Conservation (phyloP, 2,113 vertebrate genomes). For the Oncorhynchus nerka region DNA sequence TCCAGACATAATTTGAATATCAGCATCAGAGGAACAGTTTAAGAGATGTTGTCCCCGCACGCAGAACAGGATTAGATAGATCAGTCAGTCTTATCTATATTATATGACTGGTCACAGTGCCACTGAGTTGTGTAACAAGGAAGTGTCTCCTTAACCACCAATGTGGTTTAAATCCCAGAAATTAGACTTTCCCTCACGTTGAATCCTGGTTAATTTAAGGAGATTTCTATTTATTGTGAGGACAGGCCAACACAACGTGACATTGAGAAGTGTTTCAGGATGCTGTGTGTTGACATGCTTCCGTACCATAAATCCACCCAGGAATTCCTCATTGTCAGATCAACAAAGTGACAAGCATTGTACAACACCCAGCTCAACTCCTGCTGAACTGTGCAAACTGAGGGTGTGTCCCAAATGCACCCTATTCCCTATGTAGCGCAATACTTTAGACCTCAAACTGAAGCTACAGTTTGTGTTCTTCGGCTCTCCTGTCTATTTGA, state of each 20-base stretch:
- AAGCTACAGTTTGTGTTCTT: neutral
- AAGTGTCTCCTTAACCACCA: conserved; percentile 17
- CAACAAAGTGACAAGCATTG: neutral
- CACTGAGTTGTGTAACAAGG: conserved; percentile 33
- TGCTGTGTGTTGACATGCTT: conserved; percentile 3
- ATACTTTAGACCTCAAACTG: no score
- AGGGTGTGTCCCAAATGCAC: no score
- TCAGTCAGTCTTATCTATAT: conserved; percentile 4
- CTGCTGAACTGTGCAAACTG: neutral
- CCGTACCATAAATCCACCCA: conserved; percentile 11
- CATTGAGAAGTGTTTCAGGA: no score
- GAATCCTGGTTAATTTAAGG: neutral
- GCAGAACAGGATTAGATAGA: conserved; percentile 4
- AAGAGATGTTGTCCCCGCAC: conserved; percentile 21
- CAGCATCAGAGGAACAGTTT: neutral
- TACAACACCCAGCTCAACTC: neutral
- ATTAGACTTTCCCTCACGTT: conserved; percentile 14
- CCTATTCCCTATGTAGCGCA: no score
- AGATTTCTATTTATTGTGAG: neutral
- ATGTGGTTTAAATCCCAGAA: conserved; percentile 25
- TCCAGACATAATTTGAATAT: conserved; percentile 11
- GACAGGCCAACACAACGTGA: no score
- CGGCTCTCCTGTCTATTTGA: neutral
- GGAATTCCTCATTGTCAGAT: conserved; percentile 12
- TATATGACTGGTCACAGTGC: conserved; percentile 17